These are phyloP conservation scores for Leptopilina drosophilae DNA, from an alignment of 2,888 invertebrate species.

Conservation along the genomic window DNA sequence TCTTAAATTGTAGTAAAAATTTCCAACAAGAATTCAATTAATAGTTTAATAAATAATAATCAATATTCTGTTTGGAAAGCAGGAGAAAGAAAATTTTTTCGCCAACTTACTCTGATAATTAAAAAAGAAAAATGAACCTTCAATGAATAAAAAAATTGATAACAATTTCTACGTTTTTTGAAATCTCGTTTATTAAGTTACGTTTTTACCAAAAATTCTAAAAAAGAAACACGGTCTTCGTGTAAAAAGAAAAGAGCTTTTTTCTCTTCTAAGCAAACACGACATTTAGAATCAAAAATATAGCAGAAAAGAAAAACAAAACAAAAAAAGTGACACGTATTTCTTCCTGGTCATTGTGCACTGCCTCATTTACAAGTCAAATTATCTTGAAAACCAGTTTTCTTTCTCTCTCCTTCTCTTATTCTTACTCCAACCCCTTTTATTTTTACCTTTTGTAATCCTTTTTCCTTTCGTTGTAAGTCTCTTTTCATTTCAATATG, in stretches of 20 bases:
- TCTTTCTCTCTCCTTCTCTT: background rate
- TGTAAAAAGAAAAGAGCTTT: too few species aligned
- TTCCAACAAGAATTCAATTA: too few species aligned
- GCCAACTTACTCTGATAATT: too few species aligned
- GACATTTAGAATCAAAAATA: background rate
- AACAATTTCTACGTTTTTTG: too few species aligned
- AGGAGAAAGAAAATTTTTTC: too few species aligned
- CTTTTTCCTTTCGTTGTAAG: constrained; percentile 2
- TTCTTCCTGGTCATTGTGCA: constrained; percentile 23
- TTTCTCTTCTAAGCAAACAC: background rate
- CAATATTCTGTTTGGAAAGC: too few species aligned
- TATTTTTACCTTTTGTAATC: background rate
- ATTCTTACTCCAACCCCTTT: constrained; percentile 6
- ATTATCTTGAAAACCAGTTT: constrained; percentile 37
- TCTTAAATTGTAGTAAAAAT: too few species aligned
- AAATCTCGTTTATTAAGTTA: too few species aligned
- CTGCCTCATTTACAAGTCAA: constrained; percentile 25
- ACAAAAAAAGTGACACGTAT: background rate
- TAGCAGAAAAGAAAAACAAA: background rate
- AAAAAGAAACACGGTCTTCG: background rate
- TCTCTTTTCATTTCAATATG: constrained; percentile 17
- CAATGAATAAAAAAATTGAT: too few species aligned
- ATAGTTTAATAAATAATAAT: too few species aligned
- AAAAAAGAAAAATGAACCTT: too few species aligned
- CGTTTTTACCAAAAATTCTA: too few species aligned